Evolutionary conservation across 2,797 vertebrate species (phyloP).

Genomic region (Somateria mollissima): DNA sequence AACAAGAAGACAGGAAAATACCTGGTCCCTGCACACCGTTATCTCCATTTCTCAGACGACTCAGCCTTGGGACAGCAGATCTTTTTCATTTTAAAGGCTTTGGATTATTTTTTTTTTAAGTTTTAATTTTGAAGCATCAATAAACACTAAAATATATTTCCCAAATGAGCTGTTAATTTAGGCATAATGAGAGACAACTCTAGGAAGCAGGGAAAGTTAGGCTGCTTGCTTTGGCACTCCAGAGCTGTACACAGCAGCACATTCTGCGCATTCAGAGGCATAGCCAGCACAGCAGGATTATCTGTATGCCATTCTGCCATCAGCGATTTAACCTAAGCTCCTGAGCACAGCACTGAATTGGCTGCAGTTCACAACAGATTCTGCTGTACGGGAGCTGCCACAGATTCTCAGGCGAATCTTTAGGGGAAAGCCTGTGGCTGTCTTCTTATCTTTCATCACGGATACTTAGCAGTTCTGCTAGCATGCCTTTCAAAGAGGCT

Average conservation of each 20-base stretch:
- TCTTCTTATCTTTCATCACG: too few species aligned
- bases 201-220: not conserved
- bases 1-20: not conserved
- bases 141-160: not conserved
- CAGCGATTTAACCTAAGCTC: not conserved
- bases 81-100: not conserved
- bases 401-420: too few species aligned
- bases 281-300: not conserved
- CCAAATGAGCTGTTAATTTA: not conserved
- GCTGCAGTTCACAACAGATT: not conserved
- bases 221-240: not conserved
- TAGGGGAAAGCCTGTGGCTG: too few species aligned
- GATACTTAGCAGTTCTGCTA: not conserved
- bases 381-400: too few species aligned
- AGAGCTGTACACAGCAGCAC: not conserved
- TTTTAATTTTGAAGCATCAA: not conserved
- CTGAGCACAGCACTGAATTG: not conserved
- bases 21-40: rapidly evolving
- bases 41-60: too few species aligned
- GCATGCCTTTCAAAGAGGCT: not conserved
- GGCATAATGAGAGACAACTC: rapidly evolving
- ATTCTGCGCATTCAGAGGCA: rapidly evolving
- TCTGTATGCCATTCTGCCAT: not conserved
- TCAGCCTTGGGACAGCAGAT: not conserved
- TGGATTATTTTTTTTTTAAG: not conserved